A percentile compares a stretch with the other conserved stretches of the same genome.
These are phyloP conservation scores for Paralichthys olivaceus DNA, from an alignment of 2,113 vertebrate genomes.

Conservation along the genomic window DNA sequence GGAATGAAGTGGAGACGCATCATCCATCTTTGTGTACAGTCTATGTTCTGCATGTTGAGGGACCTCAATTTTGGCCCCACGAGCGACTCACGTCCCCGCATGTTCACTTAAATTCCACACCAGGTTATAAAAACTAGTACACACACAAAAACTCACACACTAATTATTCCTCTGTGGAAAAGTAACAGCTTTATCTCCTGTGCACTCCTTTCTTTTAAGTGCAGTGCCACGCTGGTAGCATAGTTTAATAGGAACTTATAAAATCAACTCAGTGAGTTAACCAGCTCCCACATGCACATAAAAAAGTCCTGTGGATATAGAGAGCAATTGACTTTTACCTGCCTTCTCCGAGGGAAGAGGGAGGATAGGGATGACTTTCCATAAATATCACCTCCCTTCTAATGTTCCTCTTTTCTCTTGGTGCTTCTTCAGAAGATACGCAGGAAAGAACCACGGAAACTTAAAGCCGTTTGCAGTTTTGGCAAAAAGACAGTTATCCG, in stretches of 20 bases:
- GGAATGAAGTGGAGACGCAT: not conserved
- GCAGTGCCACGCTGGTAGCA: slow-evolving; percentile 71
- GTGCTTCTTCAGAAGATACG: slow-evolving; percentile 53
- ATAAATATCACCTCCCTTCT: slow-evolving; percentile 81
- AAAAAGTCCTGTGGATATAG: slow-evolving; percentile 80
- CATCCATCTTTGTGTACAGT: not conserved
- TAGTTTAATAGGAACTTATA: slow-evolving; percentile 83
- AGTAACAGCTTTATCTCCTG: slow-evolving; percentile 75
- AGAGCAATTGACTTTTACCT: slow-evolving; percentile 84
- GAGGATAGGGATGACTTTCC: slow-evolving; percentile 82
- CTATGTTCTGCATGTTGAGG: not conserved
- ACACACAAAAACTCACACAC: slow-evolving; percentile 38
- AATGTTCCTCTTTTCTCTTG: slow-evolving; percentile 63
- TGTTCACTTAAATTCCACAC: not conserved
- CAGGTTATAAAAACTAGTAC: not conserved
- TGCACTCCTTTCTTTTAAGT: slow-evolving; percentile 63
- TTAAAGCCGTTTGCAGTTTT: slow-evolving; percentile 39
- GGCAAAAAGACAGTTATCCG: slow-evolving; percentile 29
- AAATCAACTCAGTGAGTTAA: slow-evolving; percentile 75
- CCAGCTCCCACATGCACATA: slow-evolving; percentile 82
- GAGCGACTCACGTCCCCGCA: not conserved
- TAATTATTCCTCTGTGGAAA: slow-evolving; percentile 62
- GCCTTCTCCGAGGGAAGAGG: slow-evolving; percentile 72
- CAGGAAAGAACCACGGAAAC: slow-evolving; percentile 53
- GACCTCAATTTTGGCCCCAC: not conserved